phyloP scores from a whole-genome alignment of 1,140 invertebrate species.

The Bombus breviceps region DNA sequence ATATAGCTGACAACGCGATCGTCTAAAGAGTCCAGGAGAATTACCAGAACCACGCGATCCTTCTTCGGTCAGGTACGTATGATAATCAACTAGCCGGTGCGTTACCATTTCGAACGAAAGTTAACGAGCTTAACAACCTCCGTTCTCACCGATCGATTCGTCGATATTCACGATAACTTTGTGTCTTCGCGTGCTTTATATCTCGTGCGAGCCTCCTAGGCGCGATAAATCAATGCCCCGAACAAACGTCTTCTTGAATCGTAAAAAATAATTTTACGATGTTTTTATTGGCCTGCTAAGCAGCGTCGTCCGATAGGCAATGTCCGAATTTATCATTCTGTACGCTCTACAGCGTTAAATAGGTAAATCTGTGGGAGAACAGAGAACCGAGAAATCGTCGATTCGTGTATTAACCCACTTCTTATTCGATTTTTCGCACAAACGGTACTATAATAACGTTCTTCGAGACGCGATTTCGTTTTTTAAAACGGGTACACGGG shows the following conservation, averaged over 20 bases:
- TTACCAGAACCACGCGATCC: neutral
- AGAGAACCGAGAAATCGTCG: neutral
- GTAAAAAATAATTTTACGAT: conserved; percentile 1
- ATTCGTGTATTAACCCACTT: neutral
- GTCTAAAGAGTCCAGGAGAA: neutral
- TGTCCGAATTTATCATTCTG: neutral
- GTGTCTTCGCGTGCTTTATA: neutral
- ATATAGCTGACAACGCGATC: neutral
- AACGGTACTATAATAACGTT: neutral
- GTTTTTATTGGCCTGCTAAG: conserved; percentile 1
- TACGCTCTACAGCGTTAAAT: neutral
- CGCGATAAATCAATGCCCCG: conserved; percentile 29
- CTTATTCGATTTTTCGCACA: neutral
- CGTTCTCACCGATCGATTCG: conserved; percentile 38
- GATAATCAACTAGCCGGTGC: conserved; percentile 16
- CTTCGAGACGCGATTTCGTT: neutral
- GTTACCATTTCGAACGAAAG: conserved; percentile 47
- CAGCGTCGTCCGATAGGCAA: neutral
- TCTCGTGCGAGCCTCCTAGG: neutral
- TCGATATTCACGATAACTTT: conserved; percentile 18
- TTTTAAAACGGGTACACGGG: too few species aligned
- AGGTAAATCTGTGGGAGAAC: too few species aligned
- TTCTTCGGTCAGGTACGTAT: neutral
- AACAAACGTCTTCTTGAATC: neutral
- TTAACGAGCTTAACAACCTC: conserved; percentile 62